A percentile compares a stretch with the other conserved stretches of the same genome.
These are phyloP conservation scores for Steinernema feltiae DNA, from an alignment of 1,140 invertebrate genomes.

Conservation along the genomic window DNA sequence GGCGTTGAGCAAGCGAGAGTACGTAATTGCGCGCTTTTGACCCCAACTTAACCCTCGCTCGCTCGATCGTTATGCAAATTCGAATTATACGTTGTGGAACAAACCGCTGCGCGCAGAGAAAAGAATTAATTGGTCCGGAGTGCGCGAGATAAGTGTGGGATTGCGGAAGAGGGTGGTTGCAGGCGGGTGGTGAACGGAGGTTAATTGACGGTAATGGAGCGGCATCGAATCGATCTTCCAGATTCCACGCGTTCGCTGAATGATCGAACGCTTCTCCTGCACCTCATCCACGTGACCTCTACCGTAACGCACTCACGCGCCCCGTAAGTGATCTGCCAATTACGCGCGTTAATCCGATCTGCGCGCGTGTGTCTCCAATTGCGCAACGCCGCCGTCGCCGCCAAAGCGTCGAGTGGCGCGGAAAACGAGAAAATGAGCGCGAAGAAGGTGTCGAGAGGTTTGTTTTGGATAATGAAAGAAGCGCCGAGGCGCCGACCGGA, in stretches of 20 bases:
- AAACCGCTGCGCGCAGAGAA: not conserved
- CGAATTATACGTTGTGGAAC: not conserved
- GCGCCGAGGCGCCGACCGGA: not conserved
- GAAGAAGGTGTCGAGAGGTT: not conserved
- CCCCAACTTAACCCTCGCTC: not conserved
- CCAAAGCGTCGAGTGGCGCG: conserved; percentile 5
- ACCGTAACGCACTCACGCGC: too few relatives aligned
- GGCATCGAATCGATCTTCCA: too few relatives aligned
- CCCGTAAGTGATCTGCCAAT: not conserved
- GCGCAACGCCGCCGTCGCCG: conserved; percentile 8
- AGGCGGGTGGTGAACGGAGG: not conserved
- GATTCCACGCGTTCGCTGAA: too few relatives aligned
- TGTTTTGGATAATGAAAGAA: not conserved
- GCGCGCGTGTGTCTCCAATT: not conserved
- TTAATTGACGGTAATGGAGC: not conserved
- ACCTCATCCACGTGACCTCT: too few relatives aligned
- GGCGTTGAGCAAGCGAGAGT: conserved; percentile 1
- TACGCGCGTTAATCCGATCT: conserved; percentile 6
- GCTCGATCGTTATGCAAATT: conserved; percentile 9
- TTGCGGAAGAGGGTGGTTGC: not conserved
- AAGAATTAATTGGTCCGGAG: not conserved
- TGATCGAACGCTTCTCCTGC: not conserved
- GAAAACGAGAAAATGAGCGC: not conserved
- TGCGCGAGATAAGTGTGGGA: conserved; percentile 13
- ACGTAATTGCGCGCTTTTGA: conserved; percentile 13